Evolutionary conservation across 2,797 vertebrate species (phyloP).

Genomic region (Sebastiscus tertius): DNA sequence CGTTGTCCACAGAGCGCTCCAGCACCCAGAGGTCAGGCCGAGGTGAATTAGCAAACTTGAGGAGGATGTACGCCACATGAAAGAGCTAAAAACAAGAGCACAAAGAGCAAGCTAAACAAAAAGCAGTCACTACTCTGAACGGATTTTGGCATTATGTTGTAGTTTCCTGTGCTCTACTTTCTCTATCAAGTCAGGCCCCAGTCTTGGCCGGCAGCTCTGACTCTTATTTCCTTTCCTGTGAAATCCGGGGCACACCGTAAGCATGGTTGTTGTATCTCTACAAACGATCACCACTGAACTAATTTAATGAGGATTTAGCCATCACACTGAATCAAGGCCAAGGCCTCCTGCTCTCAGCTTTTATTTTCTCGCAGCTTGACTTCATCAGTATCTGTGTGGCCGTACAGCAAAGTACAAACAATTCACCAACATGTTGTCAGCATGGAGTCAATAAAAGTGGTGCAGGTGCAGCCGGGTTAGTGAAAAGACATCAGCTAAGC

Average conservation of each 20-base stretch:
- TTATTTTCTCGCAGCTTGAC: neutral
- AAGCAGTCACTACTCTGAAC: slow-evolving; percentile 19
- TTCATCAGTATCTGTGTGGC: neutral
- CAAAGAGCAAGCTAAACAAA: slow-evolving; percentile 63
- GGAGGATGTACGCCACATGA: slow-evolving; percentile 93
- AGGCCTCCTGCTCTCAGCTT: slow-evolving; percentile 16
- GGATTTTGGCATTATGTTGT: slow-evolving; percentile 46
- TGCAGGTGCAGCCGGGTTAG: slow-evolving; percentile 57
- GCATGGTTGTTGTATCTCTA: neutral
- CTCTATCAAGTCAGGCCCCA: slow-evolving; percentile 13
- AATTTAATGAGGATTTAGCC: slow-evolving; percentile 17
- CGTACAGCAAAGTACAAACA: slow-evolving; percentile 26
- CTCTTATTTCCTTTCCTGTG: slow-evolving; percentile 48
- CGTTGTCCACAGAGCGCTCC: slow-evolving; percentile 91
- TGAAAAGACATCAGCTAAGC: slow-evolving; percentile 54
- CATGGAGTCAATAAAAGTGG: slow-evolving; percentile 44
- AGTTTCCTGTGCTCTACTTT: slow-evolving; percentile 55
- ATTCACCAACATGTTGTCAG: slow-evolving; percentile 36
- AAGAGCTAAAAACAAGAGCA: slow-evolving; percentile 86
- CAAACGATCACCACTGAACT: slow-evolving; percentile 5
- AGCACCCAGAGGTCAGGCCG: slow-evolving; percentile 95
- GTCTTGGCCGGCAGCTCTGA: slow-evolving; percentile 37
- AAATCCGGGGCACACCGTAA: slow-evolving; percentile 18
- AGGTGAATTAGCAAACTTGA: slow-evolving; percentile 97
- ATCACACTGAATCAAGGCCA: neutral